Base-by-base conservation (phyloP, 2,113 vertebrate genomes). In the Sinocyclocheilus anophthalmus region DNA sequence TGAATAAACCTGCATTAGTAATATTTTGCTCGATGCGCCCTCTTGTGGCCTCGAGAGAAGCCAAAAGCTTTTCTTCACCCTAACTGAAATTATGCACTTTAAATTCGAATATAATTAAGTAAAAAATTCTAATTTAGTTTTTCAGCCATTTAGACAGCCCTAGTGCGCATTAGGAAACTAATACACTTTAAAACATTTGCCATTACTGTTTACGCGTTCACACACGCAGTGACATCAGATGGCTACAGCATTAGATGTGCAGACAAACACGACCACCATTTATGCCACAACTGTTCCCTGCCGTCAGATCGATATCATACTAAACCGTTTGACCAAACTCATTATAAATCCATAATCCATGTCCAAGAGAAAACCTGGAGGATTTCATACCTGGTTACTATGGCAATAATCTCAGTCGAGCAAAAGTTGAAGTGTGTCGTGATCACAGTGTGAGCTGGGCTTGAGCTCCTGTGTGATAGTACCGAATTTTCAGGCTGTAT, bases 331-430 rank as follows among this genome's bases (percentile, higher is more conserved):
- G 39, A 30, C 42, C 76, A 76, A 70, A 53, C 81, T 65, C 63
- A 78, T 67, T 76, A 70, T 53, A 73, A 76, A 50, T 83, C n/a
- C 57, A 75, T 59, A 24, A 88, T 67, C 37, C n/a, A 81, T 8
- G 61, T 50, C 76, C 24, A 61, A n/a, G 1, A 57, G 24, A 86
- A 78, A 72, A 84, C 53, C 18, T 45, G 4, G 48, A 69, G 16
- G 24, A 26, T 55, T 70, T 76, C 26, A 63, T 13, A 85, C 83
- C 80, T 26, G 24, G 82, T 78, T 87, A 77, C 88, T 85, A 83
- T 87, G 79, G 88, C 78, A 87, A 85, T 89, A 82, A 70, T 45
- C 80, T 80, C 65, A 67, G 42, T 39, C 5, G 18, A 83, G 48
- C 16, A 72, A 81, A 81, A 81, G n/a, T 18, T 22, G 50, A 67